These are phyloP conservation scores for Phortica magna DNA, from an alignment of 2,888 invertebrate genomes.

Conservation along the genomic window DNA sequence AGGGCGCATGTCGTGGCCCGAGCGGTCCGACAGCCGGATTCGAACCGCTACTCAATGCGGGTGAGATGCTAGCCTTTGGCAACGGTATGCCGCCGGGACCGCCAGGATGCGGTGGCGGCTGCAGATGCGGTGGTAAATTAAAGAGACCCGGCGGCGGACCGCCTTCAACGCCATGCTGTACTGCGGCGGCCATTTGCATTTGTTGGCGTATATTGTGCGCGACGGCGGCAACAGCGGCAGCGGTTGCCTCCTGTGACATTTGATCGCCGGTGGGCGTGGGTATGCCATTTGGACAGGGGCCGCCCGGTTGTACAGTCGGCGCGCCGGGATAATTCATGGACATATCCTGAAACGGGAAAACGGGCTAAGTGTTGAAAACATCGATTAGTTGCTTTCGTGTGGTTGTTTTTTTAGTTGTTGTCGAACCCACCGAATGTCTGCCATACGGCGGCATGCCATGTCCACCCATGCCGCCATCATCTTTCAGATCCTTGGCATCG, in stretches of 20 bases:
- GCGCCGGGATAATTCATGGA: conserved; percentile 81
- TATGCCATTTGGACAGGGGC: conserved; percentile 80
- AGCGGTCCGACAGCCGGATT: conserved; percentile 54
- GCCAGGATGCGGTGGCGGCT: conserved; percentile 29
- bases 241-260: conserved; percentile 85
- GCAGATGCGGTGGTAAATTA: conserved; percentile 70
- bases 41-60: conserved; percentile 76
- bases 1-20: conserved; percentile 69
- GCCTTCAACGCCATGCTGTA: conserved; percentile 71
- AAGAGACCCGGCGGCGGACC: conserved; percentile 79
- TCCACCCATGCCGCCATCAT: conserved; percentile 79
- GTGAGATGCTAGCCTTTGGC: conserved; percentile 77
- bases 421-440: conserved; percentile 81
- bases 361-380: conserved; percentile 75
- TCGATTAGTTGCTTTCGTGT: conserved; percentile 49
- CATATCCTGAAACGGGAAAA: conserved; percentile 81
- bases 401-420: conserved; percentile 20
- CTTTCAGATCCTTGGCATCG: conserved; percentile 90
- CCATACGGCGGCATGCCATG: conserved; percentile 81
- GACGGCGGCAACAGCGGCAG: conserved; percentile 91
- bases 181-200: conserved; percentile 85
- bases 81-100: conserved; percentile 66
- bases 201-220: conserved; percentile 91
- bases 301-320: conserved; percentile 47
- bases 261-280: conserved; percentile 78